These are phyloP conservation scores for Zapus hudsonius DNA, from an alignment of 2,113 vertebrate genomes.

Conservation along the genomic window DNA sequence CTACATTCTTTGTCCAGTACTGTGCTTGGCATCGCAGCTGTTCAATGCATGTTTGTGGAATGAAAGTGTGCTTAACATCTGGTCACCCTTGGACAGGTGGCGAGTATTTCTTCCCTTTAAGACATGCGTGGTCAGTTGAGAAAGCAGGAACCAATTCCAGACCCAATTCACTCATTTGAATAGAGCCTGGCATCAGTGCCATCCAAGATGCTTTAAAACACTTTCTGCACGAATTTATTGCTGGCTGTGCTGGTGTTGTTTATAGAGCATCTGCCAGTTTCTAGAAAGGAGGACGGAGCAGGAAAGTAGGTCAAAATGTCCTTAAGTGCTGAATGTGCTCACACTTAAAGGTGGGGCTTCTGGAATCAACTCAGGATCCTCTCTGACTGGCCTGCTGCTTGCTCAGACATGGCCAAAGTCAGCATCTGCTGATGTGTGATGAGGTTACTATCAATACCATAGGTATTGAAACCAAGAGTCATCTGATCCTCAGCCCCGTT, in stretches of 20 bases:
- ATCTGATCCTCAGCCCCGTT: neutral
- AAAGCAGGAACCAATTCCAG: neutral
- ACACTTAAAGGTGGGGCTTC: neutral
- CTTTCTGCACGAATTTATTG: neutral
- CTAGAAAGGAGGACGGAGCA: neutral
- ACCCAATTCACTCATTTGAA: neutral
- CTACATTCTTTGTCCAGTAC: neutral
- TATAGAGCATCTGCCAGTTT: constrained; percentile 15
- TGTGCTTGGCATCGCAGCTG: neutral
- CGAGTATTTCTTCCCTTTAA: neutral
- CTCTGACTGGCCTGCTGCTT: constrained; percentile 13
- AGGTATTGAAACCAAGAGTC: neutral
- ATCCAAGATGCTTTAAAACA: neutral
- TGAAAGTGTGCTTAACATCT: neutral
- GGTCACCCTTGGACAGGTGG: neutral
- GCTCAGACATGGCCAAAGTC: neutral
- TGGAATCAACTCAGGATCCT: neutral
- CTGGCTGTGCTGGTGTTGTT: constrained; percentile 2
- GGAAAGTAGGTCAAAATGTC: neutral
- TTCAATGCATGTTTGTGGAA: neutral
- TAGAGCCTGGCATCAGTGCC: neutral
- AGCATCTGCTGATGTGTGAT: neutral
- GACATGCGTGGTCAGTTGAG: fast-evolving
- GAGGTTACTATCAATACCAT: neutral
- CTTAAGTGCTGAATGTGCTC: neutral